These are phyloP conservation scores for Enteromius fasciolatus DNA, from an alignment of 2,797 vertebrate genomes.

Conservation along the genomic window DNA sequence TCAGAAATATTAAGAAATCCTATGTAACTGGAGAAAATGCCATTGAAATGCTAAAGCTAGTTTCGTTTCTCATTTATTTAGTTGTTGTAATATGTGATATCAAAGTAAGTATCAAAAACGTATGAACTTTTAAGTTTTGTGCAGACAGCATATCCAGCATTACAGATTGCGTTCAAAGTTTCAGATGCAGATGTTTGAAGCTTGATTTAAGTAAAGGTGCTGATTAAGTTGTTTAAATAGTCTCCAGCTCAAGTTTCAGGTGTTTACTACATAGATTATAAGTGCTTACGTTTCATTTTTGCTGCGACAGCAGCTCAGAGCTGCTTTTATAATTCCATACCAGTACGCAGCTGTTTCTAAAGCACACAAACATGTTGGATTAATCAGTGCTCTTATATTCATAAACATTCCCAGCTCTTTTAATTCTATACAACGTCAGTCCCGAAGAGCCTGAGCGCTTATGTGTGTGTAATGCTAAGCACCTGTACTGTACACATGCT, in stretches of 20 bases:
- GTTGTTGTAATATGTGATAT: background rate
- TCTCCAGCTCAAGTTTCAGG: background rate
- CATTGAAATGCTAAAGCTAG: background rate
- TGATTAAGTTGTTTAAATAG: constrained; percentile 13
- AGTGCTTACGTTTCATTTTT: constrained; percentile 25
- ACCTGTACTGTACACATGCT: constrained; percentile 44
- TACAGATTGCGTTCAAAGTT: no score
- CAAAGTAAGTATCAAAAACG: background rate
- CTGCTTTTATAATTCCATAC: background rate
- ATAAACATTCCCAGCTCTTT: constrained; percentile 13
- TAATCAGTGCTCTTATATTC: constrained; percentile 44
- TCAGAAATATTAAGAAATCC: background rate
- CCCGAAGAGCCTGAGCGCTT: constrained; percentile 35
- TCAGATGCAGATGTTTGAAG: constrained; percentile 3
- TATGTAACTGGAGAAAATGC: background rate
- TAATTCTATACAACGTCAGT: constrained; percentile 29
- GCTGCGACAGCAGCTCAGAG: background rate
- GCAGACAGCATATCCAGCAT: background rate
- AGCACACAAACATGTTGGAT: constrained; percentile 12
- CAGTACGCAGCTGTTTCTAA: constrained; percentile 18
- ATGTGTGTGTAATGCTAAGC: constrained; percentile 33
- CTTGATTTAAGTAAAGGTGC: background rate
- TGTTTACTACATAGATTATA: background rate
- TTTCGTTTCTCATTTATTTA: background rate
- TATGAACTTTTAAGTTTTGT: background rate